phyloP scores from a whole-genome alignment of 2,888 invertebrate species.

The Junonia oenone region DNA sequence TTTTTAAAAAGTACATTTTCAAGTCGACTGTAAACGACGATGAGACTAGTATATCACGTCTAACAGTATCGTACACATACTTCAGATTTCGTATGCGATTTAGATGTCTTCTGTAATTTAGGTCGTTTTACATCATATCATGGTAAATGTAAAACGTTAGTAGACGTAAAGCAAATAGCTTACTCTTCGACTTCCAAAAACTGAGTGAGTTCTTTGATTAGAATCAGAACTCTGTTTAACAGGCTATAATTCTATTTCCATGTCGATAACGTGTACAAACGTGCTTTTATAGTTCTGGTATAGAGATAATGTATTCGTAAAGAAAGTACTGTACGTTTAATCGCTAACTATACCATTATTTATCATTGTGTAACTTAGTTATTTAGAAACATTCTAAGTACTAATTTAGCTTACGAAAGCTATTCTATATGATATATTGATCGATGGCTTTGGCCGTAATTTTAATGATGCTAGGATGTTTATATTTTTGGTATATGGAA shows the following conservation, averaged over 20 bases:
- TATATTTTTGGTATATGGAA: slow-evolving; percentile 41
- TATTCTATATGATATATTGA: slow-evolving; percentile 15
- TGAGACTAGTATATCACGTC: too few species aligned
- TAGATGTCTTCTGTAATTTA: background rate
- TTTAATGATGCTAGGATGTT: slow-evolving; percentile 27
- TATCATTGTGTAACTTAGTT: slow-evolving; percentile 20
- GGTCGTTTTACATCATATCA: background rate
- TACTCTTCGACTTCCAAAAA: background rate
- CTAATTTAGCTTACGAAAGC: slow-evolving; percentile 15
- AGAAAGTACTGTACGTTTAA: background rate
- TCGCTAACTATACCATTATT: background rate
- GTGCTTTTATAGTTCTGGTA: background rate
- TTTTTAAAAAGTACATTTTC: background rate
- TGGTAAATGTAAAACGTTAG: background rate
- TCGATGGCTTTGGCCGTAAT: slow-evolving; percentile 38
- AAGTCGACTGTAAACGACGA: too few species aligned
- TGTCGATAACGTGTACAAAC: background rate
- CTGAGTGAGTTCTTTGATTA: background rate
- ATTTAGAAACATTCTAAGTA: slow-evolving; percentile 20
- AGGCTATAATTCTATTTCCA: background rate
- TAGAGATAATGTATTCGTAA: background rate
- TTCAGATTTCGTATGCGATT: background rate
- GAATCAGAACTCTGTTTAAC: background rate
- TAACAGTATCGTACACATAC: too few species aligned
- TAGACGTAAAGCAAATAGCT: background rate